Base-by-base conservation (phyloP, 1,140 invertebrate genomes). In the Pantala flavescens region DNA sequence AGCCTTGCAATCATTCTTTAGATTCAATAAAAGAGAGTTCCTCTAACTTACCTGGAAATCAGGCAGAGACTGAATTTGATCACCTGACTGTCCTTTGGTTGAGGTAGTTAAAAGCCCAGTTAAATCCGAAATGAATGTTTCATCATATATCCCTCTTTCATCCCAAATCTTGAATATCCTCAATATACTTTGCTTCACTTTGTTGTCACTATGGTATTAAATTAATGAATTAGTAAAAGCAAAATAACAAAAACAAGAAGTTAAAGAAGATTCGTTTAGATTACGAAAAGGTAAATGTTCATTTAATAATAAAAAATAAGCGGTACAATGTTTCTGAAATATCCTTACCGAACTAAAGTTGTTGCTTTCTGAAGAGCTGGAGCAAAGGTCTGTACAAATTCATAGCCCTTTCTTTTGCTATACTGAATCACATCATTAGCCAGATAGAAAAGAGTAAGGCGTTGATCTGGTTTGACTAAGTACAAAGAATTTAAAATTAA, bases 361-460 rank as follows among this genome's bases (percentile, higher is more conserved):
- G 93, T 93, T 9, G 95, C 95, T 80, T 95, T 90, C 82, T 95
- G 94, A 24, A 98, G 84, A 76, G 94, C 92, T 24, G 91, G 91
- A 28, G 92, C 93, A 91, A 96, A 98, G 78, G 93, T 93, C 76
- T 95, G 92, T 0, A 95, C 91, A 83, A 94, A 94, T 76, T 92
- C 91, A 80, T 90, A 91, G 77, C 93, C 92, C 82, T 96, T 97
- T 76, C 93, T 86, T 80, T 96, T 96, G 76, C 94, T 95, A 80
- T 96, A 96, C 81, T 98, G 96, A 79, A 97, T 94, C 24, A 98
- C 94, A 88, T 98, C 96, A 84, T 98, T 98, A 23, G 94, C 95
- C 79, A 98, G 84, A 83, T 98, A 97, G 83, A 97, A 97, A n/a
- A 98, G 82, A 0, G 91, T 90, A 63, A 98, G 82, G 43, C 93